Evolutionary conservation across 2,888 invertebrate species (phyloP).

Genomic region (Rotaria macrura): DNA sequence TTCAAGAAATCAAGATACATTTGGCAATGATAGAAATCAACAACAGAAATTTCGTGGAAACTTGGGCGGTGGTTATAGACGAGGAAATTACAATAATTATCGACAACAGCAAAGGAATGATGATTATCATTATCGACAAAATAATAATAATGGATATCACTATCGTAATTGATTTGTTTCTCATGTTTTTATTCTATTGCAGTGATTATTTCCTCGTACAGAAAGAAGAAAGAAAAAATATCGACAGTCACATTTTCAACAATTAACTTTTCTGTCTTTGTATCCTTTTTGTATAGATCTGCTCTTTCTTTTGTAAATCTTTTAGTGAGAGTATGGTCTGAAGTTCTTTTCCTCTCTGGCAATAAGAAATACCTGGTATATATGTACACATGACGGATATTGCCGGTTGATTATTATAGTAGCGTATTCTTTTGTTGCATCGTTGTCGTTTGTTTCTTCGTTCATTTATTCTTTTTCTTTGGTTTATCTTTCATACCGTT

Average conservation of each 20-base stretch:
- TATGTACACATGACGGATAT: not conserved
- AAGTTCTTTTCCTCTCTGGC: not conserved
- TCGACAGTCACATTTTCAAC: not conserved
- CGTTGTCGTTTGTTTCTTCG: not conserved
- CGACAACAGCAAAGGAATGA: not conserved
- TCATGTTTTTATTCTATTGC: not conserved
- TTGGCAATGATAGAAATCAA: not conserved
- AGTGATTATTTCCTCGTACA: not conserved
- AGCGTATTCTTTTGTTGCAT: not conserved
- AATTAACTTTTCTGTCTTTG: not conserved
- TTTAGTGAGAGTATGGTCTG: not conserved
- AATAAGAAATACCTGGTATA: not conserved
- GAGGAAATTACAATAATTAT: not conserved
- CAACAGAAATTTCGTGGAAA: not conserved
- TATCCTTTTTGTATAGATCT: not conserved
- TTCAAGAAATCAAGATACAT: slow-evolving; percentile 18
- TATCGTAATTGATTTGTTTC: not conserved
- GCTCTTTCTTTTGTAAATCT: not conserved
- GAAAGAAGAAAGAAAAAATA: not conserved
- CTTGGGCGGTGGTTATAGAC: not conserved
- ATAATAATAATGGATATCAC: not conserved
- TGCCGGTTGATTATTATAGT: not conserved
- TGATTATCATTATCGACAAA: not conserved
- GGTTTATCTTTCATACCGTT: not conserved
- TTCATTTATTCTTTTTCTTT: not conserved